Evolutionary conservation across 2,888 invertebrate species (phyloP), one percentile per base, ranked within the genome.

Genomic region (Malthinus flaveolus): DNA sequence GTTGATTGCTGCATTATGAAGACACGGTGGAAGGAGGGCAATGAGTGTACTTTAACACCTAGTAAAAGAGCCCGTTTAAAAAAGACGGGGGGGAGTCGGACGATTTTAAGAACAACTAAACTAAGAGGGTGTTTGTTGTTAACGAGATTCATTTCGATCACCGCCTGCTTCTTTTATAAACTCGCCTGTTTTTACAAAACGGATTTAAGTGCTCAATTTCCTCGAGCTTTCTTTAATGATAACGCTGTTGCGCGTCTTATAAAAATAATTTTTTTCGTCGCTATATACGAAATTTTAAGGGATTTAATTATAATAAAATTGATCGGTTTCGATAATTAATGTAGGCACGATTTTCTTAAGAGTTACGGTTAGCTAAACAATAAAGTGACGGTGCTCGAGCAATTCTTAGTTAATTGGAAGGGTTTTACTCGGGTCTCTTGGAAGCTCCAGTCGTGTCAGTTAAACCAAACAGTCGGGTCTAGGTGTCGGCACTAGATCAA

Each of bases 401-500:
- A 55, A 37, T 56, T 47, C 50, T 59, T 47, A 46, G 59, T 59
- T 39, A 56, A 55, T 56, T 51, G 32, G 36, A 35, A 52, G 48
- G 42, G 59, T 45, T 49, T 59, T 55, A 51, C 36, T 51, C 5
- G 31, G 42, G 47, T 37, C 37, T 51, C 48, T 31, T 47, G 23
- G 42, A 37, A 49, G 45, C 37, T 44, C 36, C 48, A 50, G 34
- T 37, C 56, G 51, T 59, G 59, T 59, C 59, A 59, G 55, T 55
- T 23, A 47, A 39, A 51, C 61, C 50, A 61, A 61, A 50, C 50
- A 54, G 63, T 57, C 64, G 66, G 61, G 63, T 61, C 56, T 63
- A 71, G 69, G 74, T 74, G 75, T 75, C 75, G 74, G 75, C 75
- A 73, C 69, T 76, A 76, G 76, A 78, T 78, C 78, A 78, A 78